phyloP scores from a whole-genome alignment of 1,140 invertebrate species.

The Bombus waltoni region DNA sequence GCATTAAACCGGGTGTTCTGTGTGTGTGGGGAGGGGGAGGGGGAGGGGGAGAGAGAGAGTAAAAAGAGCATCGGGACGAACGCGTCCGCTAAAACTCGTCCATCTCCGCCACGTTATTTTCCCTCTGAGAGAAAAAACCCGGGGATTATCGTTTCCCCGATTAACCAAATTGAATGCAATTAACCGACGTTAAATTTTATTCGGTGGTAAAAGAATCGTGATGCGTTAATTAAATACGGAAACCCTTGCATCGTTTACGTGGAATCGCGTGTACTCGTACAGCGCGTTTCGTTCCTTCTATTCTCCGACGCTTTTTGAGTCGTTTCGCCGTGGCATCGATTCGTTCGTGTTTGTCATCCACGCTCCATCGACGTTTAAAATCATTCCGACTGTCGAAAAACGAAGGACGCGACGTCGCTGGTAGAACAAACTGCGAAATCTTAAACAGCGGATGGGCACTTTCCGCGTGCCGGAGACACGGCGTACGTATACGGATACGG shows the following conservation, averaged over 20 bases:
- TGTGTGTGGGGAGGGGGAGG: too few relatives aligned
- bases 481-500: too few relatives aligned
- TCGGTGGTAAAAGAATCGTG: neutral
- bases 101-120: neutral
- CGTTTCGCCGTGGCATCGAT: too few relatives aligned
- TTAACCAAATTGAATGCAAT: conserved; percentile 13
- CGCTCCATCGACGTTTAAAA: neutral
- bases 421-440: too few relatives aligned
- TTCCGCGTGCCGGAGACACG: neutral
- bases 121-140: neutral
- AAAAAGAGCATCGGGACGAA: conserved; percentile 33
- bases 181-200: neutral
- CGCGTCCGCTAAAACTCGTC: neutral
- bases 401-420: too few relatives aligned
- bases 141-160: neutral
- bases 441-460: fast-evolving
- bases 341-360: too few relatives aligned
- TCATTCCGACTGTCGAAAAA: neutral
- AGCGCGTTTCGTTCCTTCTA: neutral
- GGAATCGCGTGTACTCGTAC: neutral
- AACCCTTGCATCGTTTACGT: neutral
- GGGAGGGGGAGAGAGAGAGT: too few relatives aligned
- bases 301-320: neutral
- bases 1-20: conserved; percentile 4
- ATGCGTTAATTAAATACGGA: neutral